Evolutionary conservation across 2,888 invertebrate species (phyloP).

Genomic region (Petrolisthes manimaculis): DNA sequence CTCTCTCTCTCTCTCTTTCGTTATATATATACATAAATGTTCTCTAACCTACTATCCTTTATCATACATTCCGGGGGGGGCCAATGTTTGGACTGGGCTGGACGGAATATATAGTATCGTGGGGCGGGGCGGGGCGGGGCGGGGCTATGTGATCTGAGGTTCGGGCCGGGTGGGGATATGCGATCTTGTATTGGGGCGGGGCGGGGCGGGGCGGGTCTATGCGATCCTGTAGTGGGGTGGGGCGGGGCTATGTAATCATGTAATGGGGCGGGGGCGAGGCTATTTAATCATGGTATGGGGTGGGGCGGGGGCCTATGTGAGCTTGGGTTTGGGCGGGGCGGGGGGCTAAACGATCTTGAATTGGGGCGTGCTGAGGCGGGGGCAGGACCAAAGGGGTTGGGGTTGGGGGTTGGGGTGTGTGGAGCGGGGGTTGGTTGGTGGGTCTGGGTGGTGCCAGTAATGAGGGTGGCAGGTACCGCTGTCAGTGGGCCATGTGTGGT

Average conservation of each 20-base stretch:
- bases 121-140: too few species aligned
- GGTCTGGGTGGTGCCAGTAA: background rate
- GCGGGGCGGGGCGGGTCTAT: background rate
- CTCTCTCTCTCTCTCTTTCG: conserved; percentile 15
- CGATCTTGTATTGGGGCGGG: background rate
- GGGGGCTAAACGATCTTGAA: too few species aligned
- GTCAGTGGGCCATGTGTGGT: background rate
- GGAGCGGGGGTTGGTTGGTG: background rate
- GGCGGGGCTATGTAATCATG: background rate
- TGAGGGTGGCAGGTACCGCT: background rate
- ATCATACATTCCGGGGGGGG: background rate
- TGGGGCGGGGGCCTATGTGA: background rate
- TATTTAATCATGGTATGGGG: background rate
- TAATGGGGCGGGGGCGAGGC: background rate
- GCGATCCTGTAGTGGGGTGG: background rate
- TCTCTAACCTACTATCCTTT: background rate
- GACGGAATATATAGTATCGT: too few species aligned
- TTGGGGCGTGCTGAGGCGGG: too few species aligned
- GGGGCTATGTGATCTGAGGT: too few species aligned
- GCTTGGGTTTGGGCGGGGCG: background rate
- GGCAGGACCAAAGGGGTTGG: background rate
- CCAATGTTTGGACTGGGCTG: too few species aligned
- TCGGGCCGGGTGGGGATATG: background rate
- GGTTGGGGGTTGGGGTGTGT: background rate
- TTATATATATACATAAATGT: background rate